Percentiles rank a stretch among this genome's conserved stretches.
These are phyloP conservation scores for Schizaphis graminum DNA, from an alignment of 2,888 invertebrate genomes.

Conservation along the genomic window DNA sequence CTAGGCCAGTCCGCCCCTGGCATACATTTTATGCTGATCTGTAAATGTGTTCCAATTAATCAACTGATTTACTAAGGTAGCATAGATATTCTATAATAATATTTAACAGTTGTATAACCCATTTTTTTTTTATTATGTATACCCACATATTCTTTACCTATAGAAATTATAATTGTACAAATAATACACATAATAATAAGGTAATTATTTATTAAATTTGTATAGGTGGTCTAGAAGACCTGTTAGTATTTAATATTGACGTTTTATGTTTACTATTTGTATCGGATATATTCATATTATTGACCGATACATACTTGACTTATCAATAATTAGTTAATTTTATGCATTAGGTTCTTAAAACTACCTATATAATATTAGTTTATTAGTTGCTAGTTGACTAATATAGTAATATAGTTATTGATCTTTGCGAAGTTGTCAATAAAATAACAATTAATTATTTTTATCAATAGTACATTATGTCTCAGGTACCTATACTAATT, in stretches of 20 bases:
- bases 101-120: neutral
- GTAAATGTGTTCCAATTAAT: neutral
- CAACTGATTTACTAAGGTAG: neutral
- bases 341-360: neutral
- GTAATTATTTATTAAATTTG: neutral
- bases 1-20: neutral
- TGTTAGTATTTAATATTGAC: conserved; percentile 1
- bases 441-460: neutral
- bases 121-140: neutral
- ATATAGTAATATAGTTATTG: neutral
- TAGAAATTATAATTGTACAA: neutral
- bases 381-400: neutral
- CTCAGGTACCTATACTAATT: neutral
- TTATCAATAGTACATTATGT: neutral
- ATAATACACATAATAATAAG: neutral
- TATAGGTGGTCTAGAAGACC: neutral
- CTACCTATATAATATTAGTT: neutral
- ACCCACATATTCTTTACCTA: neutral
- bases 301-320: conserved; percentile 48
- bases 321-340: neutral
- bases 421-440: neutral
- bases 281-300: conserved; percentile 53
- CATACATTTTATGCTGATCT: neutral
- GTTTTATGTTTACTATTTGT: conserved; percentile 32
- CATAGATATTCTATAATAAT: neutral